Base-by-base conservation (phyloP, 1,140 invertebrate genomes). In the Palaemon carinicauda region DNA sequence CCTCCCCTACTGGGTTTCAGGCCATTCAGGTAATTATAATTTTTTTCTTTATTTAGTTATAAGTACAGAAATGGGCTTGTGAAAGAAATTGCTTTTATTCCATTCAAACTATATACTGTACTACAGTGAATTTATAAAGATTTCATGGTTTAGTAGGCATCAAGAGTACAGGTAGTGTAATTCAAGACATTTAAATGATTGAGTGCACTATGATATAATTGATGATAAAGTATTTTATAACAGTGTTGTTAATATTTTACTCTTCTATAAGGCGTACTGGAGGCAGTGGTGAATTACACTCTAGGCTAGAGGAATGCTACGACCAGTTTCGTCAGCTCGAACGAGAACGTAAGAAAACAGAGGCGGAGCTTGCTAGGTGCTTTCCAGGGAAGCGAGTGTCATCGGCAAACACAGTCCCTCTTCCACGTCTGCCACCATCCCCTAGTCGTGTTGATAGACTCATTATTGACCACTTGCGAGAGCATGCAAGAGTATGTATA, bases 321-420 rank as follows among this genome's bases (percentile, higher is more conserved):
- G 95, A 96, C 80, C 96, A 97, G 90, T 97, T 96, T 91, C 94
- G 95, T 86, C 94, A 95, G 88, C 90, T 97, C 50, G 96, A 97
- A 90, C 95, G 96, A 81, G 96, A 97, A 91, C 92, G 96, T 4
- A 97, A 97, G 90, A 96, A 96, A 90, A 96, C 96, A 5, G 96
- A 97, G 90, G 96, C 96, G 3, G 94, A 96, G 80, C 91, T 97
- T 27, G 96, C 96, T 0, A 92, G 95, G 5, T 94, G 95, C 88
- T 96, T 96, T 91, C 95, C 96, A 14, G 96, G 96, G 0, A 94
- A 95, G 88, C 95, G 95, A 88, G 95, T 97, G 1, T 96, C 95
- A 14, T 96, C 95, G 27, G 94, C 95, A 31, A 97, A 97, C 91
- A 96, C 94, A 81, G 95, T 96, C 74, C 95, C 95, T 0, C 95